phyloP scores from a whole-genome alignment of 2,113 vertebrate genomes.

The Chelonoidis abingdonii region DNA sequence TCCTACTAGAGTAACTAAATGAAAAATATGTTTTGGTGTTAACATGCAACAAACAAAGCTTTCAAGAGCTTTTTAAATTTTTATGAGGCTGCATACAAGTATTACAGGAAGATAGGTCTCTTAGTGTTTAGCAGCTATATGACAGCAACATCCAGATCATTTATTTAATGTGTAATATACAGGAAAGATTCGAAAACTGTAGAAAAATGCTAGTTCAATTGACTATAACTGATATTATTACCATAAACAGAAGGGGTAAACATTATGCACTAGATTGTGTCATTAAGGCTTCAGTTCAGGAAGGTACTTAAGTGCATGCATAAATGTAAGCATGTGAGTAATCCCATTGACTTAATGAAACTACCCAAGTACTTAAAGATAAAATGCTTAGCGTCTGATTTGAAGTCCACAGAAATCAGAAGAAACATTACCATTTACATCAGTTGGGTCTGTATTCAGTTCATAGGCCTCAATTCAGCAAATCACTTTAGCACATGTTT shows the following conservation, averaged over 20 bases:
- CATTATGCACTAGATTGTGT: neutral
- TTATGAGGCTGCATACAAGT: neutral
- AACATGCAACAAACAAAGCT: neutral
- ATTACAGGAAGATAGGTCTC: neutral
- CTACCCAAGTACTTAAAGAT: neutral
- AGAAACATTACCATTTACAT: neutral
- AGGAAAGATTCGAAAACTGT: no score
- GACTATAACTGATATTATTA: no score
- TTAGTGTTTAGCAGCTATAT: no score
- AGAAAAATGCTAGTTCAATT: no score
- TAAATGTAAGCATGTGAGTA: neutral
- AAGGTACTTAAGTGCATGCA: neutral
- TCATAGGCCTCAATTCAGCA: neutral
- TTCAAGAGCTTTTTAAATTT: neutral
- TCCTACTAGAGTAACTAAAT: neutral
- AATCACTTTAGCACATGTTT: neutral
- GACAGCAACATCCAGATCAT: no score
- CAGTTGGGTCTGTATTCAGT: neutral
- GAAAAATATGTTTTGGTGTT: neutral
- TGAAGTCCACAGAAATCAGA: neutral
- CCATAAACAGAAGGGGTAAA: neutral
- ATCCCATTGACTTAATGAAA: neutral
- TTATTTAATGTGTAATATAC: no score
- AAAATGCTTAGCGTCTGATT: neutral
- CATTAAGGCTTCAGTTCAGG: neutral